Base-by-base conservation (phyloP, 2,113 vertebrate species). In the Bubo scandiacus region DNA sequence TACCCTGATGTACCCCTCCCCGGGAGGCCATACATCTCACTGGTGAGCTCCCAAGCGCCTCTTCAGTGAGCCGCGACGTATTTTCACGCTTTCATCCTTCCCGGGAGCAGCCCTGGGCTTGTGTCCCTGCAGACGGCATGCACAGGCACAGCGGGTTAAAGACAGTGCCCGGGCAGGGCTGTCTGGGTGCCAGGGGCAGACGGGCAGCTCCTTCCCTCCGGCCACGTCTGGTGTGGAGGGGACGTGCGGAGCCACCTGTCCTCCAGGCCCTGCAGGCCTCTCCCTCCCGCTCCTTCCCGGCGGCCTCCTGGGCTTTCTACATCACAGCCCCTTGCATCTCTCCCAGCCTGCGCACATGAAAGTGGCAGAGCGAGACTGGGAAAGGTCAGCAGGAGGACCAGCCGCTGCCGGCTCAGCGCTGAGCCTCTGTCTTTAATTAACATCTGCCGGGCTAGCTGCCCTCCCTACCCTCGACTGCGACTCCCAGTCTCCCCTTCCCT, bases 331-430 rank as follows among this genome's bases (percentile, higher is more conserved):
- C 67, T 73, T 16, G 8, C 26, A 18, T 77, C 42, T 65, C 91
- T 91, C 75, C 61, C 57, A 61, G 90, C 42, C n/a, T 27, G 51
- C 0, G 0, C 22, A 66, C 75, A 71, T 62, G 51, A 80, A 96
- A 92, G 94, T 74, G 90, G 83, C 86, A 86, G 95, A 97, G 77
- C 75, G 43, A 96, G 77, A 92, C 83, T 38, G 93, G 96, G 62
- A 91, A 83, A 95, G 79, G 91, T 91, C 89, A 96, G 93, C 55
- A 3, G 74, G 58, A 93, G 72, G 92, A 90, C 61, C 75, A 81
- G 72, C 72, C 2, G 0, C 88, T 74, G 65, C 51, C 10, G 14
- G 82, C 86, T 92, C 84, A 43, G 47, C 4, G 4, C 78, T n/a
- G 70, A 94, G 61, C 58, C 91, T 88, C 80, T 90, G 73, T 11